Base-by-base conservation (phyloP, 2,113 vertebrate species). In the Chlorodrepanis virens region DNA sequence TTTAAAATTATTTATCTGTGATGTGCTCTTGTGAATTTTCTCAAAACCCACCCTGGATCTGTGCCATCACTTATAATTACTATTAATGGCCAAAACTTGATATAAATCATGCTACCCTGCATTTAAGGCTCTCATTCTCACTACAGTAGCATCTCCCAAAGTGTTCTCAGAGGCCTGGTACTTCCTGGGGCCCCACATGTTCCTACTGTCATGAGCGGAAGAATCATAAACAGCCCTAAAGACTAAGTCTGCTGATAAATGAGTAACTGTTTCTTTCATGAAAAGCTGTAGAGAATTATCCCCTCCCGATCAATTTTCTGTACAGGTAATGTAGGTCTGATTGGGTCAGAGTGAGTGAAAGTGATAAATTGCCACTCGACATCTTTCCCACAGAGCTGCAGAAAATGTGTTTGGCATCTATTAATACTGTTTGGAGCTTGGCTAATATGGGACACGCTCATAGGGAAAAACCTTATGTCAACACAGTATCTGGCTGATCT, bases 271-370 rank as follows among this genome's bases (percentile, higher is more conserved):
- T 79, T n/a, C 82, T 87, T 90, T 83, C 76, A 70, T 25, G 33
- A 86, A 60, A 94, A 93, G 59, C 88, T 96, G 68, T 52, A 74
- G 74, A 86, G 64, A 93, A 86, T 95, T 86, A 93, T 67, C 25
- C 54, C 35, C 76, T 72, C 28, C 54, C 4, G 0, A 77, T 67
- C 76, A 63, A 70, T 90, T 87, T 89, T 77, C 64, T 78, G 37
- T 63, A 74, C 68, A 86, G 91, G 89, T 95, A 96, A 94, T 12
- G 39, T 31, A 72, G 54, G 39, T 81, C 68, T 77, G 76, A 87
- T 54, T 59, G 56, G 64, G 83, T 83, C 86, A 89, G 40, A 87
- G 50, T 25, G 69, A 52, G 13, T 33, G 57, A 47, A 70, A 92
- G 81, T 90, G 90, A 95, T 89, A 90, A 93, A 95, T 28, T 70